phyloP scores from a whole-genome alignment of 2,888 invertebrate species.

The Panopea generosa region DNA sequence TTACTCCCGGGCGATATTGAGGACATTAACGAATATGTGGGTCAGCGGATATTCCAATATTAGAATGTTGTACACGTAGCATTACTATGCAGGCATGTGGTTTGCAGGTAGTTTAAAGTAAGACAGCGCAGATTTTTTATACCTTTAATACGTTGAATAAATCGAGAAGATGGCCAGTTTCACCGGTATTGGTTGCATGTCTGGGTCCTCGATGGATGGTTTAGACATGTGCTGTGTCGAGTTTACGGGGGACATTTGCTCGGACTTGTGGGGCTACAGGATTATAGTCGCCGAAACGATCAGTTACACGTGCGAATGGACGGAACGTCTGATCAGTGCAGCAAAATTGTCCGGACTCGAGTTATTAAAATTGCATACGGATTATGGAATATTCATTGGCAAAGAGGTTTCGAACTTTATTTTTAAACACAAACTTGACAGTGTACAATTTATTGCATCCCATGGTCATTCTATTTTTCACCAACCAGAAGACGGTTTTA shows the following conservation, averaged over 20 bases:
- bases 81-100: no score
- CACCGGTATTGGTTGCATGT: conserved; percentile 81
- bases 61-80: no score
- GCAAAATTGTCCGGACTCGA: conserved; percentile 69
- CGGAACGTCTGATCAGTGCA: conserved; percentile 69
- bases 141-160: no score
- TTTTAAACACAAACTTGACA: conserved; percentile 45
- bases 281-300: conserved; percentile 74
- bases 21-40: no score
- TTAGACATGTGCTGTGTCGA: conserved; percentile 81
- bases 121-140: no score
- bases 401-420: conserved; percentile 69
- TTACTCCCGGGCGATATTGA: no score
- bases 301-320: conserved; percentile 72
- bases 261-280: conserved; percentile 79
- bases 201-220: conserved; percentile 82
- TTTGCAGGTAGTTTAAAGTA: no score
- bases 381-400: conserved; percentile 80
- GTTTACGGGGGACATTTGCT: conserved; percentile 76
- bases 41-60: no score
- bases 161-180: conserved; percentile 77
- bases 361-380: conserved; percentile 76
- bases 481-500: conserved; percentile 77
- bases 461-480: conserved; percentile 83
- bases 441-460: conserved; percentile 76